Evolutionary conservation across 2,797 vertebrate species (phyloP).

Genomic region (Champsocephalus gunnari): DNA sequence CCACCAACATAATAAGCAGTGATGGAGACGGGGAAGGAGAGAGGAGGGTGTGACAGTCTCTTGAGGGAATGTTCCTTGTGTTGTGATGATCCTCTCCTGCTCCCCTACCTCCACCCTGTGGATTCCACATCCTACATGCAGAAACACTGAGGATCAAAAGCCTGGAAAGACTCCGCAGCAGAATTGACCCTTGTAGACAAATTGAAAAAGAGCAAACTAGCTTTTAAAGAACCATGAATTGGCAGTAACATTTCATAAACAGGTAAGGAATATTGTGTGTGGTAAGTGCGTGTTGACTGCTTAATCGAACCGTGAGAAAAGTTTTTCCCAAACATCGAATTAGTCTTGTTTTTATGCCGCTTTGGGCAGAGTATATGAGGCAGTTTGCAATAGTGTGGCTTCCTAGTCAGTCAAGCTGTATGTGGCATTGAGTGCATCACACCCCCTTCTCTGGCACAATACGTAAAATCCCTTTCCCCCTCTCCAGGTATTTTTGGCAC

Average conservation of each 20-base stretch:
- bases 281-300: constrained; percentile 74
- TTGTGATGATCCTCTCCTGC: constrained; percentile 53
- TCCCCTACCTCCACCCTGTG: constrained; percentile 49
- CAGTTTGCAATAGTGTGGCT: constrained; percentile 77
- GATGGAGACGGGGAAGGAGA: constrained; percentile 34
- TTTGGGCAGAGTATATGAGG: constrained; percentile 72
- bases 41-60: constrained; percentile 49
- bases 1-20: constrained; percentile 40
- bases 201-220: constrained; percentile 40
- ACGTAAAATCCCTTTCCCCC: constrained; percentile 36
- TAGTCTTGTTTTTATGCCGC: constrained; percentile 54
- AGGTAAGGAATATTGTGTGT: constrained; percentile 53
- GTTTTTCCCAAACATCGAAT: constrained; percentile 57
- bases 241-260: constrained; percentile 62
- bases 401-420: constrained; percentile 76
- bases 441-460: constrained; percentile 47
- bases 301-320: constrained; percentile 62
- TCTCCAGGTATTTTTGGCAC: constrained; percentile 66
- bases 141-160: constrained; percentile 33
- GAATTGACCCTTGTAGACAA: constrained; percentile 33
- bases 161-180: constrained; percentile 36
- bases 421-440: constrained; percentile 57
- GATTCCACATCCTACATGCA: constrained; percentile 52
- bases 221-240: constrained; percentile 33
- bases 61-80: constrained; percentile 72